Percentiles rank a stretch among this genome's conserved stretches.
These are phyloP conservation scores for Potamarius usumacintae DNA, from an alignment of 2,113 vertebrate genomes.

Conservation along the genomic window DNA sequence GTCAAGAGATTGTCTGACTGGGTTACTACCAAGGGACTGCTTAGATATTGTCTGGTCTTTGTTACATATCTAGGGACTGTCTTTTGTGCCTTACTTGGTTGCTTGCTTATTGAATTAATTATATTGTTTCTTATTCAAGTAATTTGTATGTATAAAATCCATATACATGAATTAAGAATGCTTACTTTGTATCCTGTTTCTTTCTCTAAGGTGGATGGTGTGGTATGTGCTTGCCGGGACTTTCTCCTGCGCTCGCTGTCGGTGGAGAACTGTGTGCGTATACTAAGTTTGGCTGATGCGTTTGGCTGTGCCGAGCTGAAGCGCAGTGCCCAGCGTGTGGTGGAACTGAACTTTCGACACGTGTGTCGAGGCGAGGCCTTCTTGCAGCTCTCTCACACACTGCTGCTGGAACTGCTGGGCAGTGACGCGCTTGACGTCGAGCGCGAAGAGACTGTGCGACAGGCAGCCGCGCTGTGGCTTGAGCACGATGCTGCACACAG, in stretches of 20 bases:
- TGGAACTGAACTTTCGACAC: slow-evolving; percentile 96
- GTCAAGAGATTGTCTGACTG: neutral
- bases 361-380: slow-evolving; percentile 95
- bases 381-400: slow-evolving; percentile 93
- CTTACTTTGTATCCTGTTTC: neutral
- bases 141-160: neutral
- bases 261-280: slow-evolving; percentile 93
- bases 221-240: slow-evolving; percentile 49
- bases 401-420: slow-evolving; percentile 94
- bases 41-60: too few relatives aligned
- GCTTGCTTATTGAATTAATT: neutral
- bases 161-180: neutral
- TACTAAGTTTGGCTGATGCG: slow-evolving; percentile 93
- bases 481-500: slow-evolving; percentile 95
- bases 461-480: slow-evolving; percentile 97
- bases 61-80: neutral
- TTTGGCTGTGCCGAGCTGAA: slow-evolving; percentile 97
- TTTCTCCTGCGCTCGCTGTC: slow-evolving; percentile 92
- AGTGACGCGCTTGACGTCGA: slow-evolving; percentile 99
- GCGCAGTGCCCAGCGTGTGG: slow-evolving; percentile 95
- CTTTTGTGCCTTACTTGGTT: neutral
- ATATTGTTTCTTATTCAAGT: neutral
- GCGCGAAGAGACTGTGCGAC: slow-evolving; percentile 96
- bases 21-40: too few relatives aligned
- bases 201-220: slow-evolving; percentile 87